These are phyloP conservation scores for Drosophila formosana DNA, from an alignment of 2,888 invertebrate genomes.

Conservation along the genomic window DNA sequence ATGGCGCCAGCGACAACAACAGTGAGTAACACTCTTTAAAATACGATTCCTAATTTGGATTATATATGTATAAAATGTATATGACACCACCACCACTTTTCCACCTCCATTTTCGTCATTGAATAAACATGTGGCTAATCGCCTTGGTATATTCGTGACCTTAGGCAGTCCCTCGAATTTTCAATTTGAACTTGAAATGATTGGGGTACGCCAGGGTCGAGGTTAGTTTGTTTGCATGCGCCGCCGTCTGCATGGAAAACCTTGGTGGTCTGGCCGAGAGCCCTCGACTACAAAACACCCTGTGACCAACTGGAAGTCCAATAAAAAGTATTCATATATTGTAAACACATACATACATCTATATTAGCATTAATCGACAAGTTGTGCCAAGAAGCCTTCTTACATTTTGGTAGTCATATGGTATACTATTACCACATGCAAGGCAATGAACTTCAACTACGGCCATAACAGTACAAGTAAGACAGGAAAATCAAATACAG, in stretches of 20 bases:
- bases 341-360: no score
- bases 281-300: constrained; percentile 21
- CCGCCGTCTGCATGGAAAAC: constrained; percentile 37
- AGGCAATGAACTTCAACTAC: constrained; percentile 76
- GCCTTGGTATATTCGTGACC: constrained; percentile 44
- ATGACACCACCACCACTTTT: constrained; percentile 4
- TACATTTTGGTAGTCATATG: background rate
- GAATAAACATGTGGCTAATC: constrained; percentile 12
- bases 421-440: constrained; percentile 62
- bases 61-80: background rate
- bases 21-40: constrained; percentile 62
- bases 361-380: background rate
- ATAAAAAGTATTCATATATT: no score
- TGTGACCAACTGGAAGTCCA: no score
- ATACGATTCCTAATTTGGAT: background rate
- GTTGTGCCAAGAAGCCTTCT: background rate
- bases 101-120: background rate
- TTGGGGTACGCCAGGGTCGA: constrained; percentile 30
- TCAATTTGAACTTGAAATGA: constrained; percentile 62
- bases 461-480: constrained; percentile 21
- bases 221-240: constrained; percentile 40
- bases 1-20: constrained; percentile 61
- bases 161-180: constrained; percentile 19
- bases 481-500: constrained; percentile 43
- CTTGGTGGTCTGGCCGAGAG: background rate